Evolutionary conservation across 1,140 invertebrate genomes (phyloP).

Genomic region (Dreissena rostriformis): DNA sequence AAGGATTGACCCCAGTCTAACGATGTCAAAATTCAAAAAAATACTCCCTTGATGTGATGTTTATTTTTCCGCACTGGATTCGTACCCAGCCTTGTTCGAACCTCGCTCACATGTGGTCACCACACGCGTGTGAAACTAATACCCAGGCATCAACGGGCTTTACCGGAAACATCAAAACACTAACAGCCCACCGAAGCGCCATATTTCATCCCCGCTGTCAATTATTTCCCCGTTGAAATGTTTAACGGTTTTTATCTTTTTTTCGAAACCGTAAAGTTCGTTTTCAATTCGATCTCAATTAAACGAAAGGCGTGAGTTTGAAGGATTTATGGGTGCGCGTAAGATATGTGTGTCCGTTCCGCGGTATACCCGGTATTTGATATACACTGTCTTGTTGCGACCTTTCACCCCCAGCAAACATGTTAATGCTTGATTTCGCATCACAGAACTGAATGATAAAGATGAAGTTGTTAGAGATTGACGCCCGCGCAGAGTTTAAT

Average conservation of each 20-base stretch:
- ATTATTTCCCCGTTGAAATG: constrained; percentile 45
- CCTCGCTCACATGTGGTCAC: constrained; percentile 26
- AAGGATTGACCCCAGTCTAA: constrained; percentile 21
- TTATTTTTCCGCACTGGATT: constrained; percentile 26
- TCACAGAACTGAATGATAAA: too few species aligned
- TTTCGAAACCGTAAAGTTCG: constrained; percentile 26
- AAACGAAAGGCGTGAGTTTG: constrained; percentile 49
- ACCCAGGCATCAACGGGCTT: not conserved
- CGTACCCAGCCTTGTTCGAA: not conserved
- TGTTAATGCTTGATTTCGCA: too few species aligned
- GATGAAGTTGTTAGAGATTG: too few species aligned
- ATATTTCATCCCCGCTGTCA: constrained; percentile 48
- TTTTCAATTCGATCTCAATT: constrained; percentile 54
- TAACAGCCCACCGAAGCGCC: constrained; percentile 9
- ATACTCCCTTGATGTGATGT: constrained; percentile 28
- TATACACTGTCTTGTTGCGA: too few species aligned
- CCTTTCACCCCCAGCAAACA: too few species aligned
- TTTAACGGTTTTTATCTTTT: constrained; percentile 20
- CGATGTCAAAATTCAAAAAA: constrained; percentile 10
- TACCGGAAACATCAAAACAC: constrained; percentile 31
- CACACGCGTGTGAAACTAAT: constrained; percentile 46
- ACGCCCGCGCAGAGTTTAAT: too few species aligned
- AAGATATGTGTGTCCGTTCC: constrained; percentile 1
- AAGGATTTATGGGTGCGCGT: constrained; percentile 40
- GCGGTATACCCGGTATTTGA: not conserved